phyloP scores from a whole-genome alignment of 2,888 invertebrate genomes.

The Apeira syringaria region DNA sequence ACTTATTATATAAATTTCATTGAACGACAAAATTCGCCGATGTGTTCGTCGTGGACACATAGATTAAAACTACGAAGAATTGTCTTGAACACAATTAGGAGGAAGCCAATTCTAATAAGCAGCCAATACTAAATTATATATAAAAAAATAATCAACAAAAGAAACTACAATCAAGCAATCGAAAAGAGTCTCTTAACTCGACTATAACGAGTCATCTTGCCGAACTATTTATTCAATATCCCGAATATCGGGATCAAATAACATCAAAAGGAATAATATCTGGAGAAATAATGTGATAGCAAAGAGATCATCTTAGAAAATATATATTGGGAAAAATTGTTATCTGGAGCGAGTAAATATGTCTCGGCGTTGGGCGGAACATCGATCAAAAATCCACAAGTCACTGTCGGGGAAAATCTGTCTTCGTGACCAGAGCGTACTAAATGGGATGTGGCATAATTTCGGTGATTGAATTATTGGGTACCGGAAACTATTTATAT shows the following conservation, averaged over 20 bases:
- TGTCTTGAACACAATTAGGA: too few species aligned
- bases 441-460: background rate
- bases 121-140: too few species aligned
- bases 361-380: slow-evolving; percentile 44
- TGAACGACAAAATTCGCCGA: too few species aligned
- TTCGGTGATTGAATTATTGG: background rate
- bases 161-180: too few species aligned
- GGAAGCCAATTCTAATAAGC: too few species aligned
- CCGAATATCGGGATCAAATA: slow-evolving; percentile 38
- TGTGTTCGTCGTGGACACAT: too few species aligned
- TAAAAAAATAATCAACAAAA: too few species aligned
- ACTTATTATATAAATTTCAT: too few species aligned
- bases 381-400: slow-evolving; percentile 62
- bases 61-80: too few species aligned
- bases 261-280: slow-evolving; percentile 22
- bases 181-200: slow-evolving; percentile 1
- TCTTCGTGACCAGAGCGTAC: slow-evolving; percentile 20
- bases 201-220: slow-evolving; percentile 17
- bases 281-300: slow-evolving; percentile 31
- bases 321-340: slow-evolving; percentile 58
- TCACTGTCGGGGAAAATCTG: slow-evolving; percentile 47
- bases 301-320: slow-evolving; percentile 39
- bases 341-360: slow-evolving; percentile 60
- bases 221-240: slow-evolving; percentile 43
- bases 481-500: too few species aligned